These are phyloP conservation scores for Pelagia noctiluca DNA, from an alignment of 30 jellyfish, hydroid and myxozoan genomes.

Conservation along the genomic window DNA sequence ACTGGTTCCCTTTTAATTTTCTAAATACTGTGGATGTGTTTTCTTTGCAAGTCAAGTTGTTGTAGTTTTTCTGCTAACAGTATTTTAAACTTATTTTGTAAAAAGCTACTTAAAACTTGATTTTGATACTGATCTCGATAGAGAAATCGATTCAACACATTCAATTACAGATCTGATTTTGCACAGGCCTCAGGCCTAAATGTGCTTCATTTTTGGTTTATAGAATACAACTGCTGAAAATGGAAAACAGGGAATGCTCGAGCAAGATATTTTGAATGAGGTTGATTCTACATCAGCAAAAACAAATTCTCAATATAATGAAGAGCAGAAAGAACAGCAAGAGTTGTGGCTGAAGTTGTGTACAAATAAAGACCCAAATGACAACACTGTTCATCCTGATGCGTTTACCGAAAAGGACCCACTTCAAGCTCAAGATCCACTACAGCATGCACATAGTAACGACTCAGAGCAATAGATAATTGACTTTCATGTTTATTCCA, in stretches of 20 bases:
- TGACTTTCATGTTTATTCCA: neutral
- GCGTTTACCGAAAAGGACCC: constrained; percentile 45
- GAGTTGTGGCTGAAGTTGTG: constrained; percentile 83
- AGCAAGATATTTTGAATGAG: neutral
- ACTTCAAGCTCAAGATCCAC: neutral
- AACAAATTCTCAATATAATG: constrained; percentile 26
- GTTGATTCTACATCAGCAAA: neutral
- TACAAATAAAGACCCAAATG: constrained; percentile 71
- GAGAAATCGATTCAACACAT: too few relatives aligned
- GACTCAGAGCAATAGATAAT: neutral
- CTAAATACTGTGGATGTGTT: too few relatives aligned
- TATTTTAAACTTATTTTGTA: too few relatives aligned
- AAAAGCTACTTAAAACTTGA: too few relatives aligned
- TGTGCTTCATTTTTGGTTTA: too few relatives aligned
- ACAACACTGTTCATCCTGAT: constrained; percentile 78
- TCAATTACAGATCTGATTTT: too few relatives aligned
- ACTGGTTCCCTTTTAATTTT: too few relatives aligned
- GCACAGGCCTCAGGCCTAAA: too few relatives aligned
- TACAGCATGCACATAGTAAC: neutral
- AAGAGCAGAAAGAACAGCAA: constrained; percentile 58
- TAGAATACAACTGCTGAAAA: constrained; percentile 12
- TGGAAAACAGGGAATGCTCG: constrained; percentile 5
- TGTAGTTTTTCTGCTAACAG: too few relatives aligned
- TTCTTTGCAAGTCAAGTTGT: too few relatives aligned
- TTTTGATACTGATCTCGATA: too few relatives aligned